Evolutionary conservation across 2,888 invertebrate genomes (phyloP).

Genomic region (Mythimna loreyi): DNA sequence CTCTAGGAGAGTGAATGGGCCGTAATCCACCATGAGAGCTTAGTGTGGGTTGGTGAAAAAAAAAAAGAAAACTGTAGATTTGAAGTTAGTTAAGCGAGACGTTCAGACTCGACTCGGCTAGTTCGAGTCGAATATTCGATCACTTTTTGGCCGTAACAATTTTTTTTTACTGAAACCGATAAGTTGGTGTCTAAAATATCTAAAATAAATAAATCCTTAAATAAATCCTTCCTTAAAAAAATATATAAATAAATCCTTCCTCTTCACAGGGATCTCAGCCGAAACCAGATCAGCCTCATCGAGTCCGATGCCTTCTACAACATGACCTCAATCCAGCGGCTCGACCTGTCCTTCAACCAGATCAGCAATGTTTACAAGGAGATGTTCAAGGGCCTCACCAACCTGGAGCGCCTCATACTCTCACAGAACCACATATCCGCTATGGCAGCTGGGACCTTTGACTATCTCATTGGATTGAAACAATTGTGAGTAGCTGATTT

Average conservation of each 20-base stretch:
- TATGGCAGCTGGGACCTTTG: slow-evolving; percentile 93
- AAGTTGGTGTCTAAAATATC: no score
- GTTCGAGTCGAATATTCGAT: no score
- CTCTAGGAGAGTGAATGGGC: no score
- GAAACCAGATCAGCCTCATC: slow-evolving; percentile 94
- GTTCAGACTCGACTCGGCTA: no score
- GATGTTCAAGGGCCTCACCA: slow-evolving; percentile 93
- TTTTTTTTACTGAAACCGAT: no score
- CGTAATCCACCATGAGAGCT: no score
- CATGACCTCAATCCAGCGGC: slow-evolving; percentile 92
- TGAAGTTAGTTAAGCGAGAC: no score
- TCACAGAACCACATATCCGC: slow-evolving; percentile 94
- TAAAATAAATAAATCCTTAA: no score
- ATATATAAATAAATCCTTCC: background rate
- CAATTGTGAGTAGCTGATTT: slow-evolving; percentile 92
- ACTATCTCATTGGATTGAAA: slow-evolving; percentile 92
- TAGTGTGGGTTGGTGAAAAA: no score
- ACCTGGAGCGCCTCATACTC: slow-evolving; percentile 93
- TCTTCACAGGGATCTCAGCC: slow-evolving; percentile 93
- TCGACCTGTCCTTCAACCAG: slow-evolving; percentile 93
- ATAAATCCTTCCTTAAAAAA: background rate
- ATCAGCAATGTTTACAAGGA: slow-evolving; percentile 93
- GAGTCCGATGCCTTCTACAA: slow-evolving; percentile 94
- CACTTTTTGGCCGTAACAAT: no score
- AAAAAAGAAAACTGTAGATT: no score